These are phyloP conservation scores for Actenoides lindsayi DNA, from an alignment of 2,113 vertebrate species.

Conservation along the genomic window DNA sequence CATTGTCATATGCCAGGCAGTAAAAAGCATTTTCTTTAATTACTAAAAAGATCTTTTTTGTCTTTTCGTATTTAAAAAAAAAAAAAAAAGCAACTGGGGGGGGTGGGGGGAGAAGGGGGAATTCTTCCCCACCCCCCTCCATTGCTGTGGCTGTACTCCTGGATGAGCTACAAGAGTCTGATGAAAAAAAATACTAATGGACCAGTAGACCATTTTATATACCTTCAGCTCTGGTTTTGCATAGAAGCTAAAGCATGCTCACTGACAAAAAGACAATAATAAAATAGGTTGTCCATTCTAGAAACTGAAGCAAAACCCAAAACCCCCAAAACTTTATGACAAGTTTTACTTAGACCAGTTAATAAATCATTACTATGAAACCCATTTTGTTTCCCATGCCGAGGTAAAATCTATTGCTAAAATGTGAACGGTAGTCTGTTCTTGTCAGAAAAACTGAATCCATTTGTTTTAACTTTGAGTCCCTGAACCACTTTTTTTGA, in stretches of 20 bases:
- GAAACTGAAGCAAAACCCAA: neutral
- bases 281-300: neutral
- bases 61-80: too few species aligned
- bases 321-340: rapidly evolving
- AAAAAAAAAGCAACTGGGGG: neutral
- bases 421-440: neutral
- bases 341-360: neutral
- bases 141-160: neutral
- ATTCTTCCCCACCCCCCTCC: neutral
- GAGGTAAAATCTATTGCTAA: neutral
- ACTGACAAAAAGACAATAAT: neutral
- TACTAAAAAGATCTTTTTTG: neutral
- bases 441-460: neutral
- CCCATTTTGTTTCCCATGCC: neutral
- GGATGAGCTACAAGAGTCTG: neutral
- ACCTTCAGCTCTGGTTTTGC: neutral
- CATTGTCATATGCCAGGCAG: neutral
- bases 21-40: neutral
- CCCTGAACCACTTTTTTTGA: neutral
- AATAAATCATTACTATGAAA: neutral
- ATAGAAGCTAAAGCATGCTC: neutral
- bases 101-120: too few species aligned
- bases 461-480: neutral
- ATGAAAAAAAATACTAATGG: neutral
- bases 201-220: neutral